A percentile compares a stretch with the other conserved stretches of the same genome.
phyloP scores from a whole-genome alignment of 2,888 invertebrate species.

The Rhagium mordax region DNA sequence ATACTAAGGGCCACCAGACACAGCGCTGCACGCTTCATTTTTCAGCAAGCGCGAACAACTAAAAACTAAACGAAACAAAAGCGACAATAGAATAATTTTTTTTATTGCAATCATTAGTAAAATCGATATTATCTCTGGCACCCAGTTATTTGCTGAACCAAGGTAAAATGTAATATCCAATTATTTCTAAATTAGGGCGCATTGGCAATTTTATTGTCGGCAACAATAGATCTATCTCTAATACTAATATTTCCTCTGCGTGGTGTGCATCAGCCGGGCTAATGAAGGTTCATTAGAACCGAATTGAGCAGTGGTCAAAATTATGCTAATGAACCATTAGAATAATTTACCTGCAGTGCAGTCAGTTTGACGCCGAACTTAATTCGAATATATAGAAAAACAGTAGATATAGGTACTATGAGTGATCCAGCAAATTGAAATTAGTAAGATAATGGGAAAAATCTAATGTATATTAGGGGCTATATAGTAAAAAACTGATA shows the following conservation, averaged over 20 bases:
- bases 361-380: not conserved
- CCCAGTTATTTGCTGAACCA: conserved; percentile 24
- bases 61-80: not conserved
- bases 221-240: conserved; percentile 21
- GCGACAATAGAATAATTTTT: not conserved
- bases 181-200: conserved; percentile 29
- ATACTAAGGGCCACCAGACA: not conserved
- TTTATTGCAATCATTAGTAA: not conserved
- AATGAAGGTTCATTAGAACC: conserved; percentile 12
- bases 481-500: too few relatives aligned
- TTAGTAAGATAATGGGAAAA: too few relatives aligned
- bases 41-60: not conserved
- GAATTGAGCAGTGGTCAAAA: not conserved
- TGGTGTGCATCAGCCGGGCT: not conserved
- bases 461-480: too few relatives aligned
- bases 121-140: conserved; percentile 16
- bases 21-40: not conserved
- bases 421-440: too few relatives aligned
- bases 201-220: conserved; percentile 6
- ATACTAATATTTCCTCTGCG: conserved; percentile 18
- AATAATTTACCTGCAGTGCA: not conserved
- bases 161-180: conserved; percentile 24
- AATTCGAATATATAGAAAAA: not conserved
- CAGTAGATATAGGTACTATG: too few relatives aligned
- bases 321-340: not conserved